A percentile compares a stretch with the other conserved stretches of the same genome.
Conservation (phyloP, 2,888 invertebrate species). For the Neocrepidodera transversa region DNA sequence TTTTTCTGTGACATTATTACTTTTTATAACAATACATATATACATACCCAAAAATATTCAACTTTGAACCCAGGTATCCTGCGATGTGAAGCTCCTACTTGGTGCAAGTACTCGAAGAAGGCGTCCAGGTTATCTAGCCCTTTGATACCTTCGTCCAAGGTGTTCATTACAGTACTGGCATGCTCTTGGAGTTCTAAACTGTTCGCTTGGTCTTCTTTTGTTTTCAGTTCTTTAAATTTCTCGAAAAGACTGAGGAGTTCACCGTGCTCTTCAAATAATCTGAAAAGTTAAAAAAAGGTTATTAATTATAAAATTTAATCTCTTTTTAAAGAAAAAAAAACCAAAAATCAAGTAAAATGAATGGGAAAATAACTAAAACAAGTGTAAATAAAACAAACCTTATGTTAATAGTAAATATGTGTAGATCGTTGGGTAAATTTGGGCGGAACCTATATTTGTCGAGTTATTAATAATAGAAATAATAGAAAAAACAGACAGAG, state of each 20-base stretch:
- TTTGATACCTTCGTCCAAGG: slow-evolving; percentile 87
- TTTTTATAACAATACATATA: too few species aligned
- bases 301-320: too few species aligned
- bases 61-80: slow-evolving; percentile 86
- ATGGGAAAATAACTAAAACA: too few species aligned
- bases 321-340: too few species aligned
- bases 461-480: too few species aligned
- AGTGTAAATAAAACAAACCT: too few species aligned
- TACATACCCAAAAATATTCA: slow-evolving; percentile 86
- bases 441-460: too few species aligned
- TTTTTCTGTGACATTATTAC: too few species aligned
- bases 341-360: too few species aligned
- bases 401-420: too few species aligned
- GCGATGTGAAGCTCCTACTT: slow-evolving; percentile 83
- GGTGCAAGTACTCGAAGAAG: slow-evolving; percentile 82
- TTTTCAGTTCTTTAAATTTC: slow-evolving; percentile 80
- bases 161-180: slow-evolving; percentile 88
- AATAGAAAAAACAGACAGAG: too few species aligned
- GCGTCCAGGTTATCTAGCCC: slow-evolving; percentile 85
- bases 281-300: slow-evolving; percentile 59
- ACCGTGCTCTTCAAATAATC: slow-evolving; percentile 85
- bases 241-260: slow-evolving; percentile 81
- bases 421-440: too few species aligned
- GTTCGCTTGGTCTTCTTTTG: slow-evolving; percentile 80
- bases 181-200: slow-evolving; percentile 86